Evolutionary conservation across 92 coral and sea anemone genomes (phyloP), one percentile per base, ranked within the genome.

Genomic region (Paramuricea clavata): DNA sequence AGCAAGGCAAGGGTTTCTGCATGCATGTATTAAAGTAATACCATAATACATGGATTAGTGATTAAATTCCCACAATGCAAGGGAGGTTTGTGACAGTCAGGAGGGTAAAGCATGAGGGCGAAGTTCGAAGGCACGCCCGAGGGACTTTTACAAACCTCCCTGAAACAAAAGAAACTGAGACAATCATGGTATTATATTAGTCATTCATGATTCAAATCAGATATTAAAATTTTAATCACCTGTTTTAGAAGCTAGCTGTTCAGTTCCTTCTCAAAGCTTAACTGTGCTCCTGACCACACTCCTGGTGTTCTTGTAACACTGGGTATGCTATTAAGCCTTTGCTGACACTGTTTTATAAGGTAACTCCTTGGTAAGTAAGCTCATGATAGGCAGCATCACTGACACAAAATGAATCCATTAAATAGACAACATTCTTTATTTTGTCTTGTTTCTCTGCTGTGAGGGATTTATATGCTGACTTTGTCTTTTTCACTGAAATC

Each of bases 321-420:
- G 31, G 25, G 31, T 3, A 75, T 36, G 15, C 21, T 75, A 64
- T 88, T 88, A 13, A 83, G 43, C 22, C 83, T 36, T 5, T 68
- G 25, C 52, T 88, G 64, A 70, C 87, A 87, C 62, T 88, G 91
- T 36, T 88, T 88, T 22, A 88, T 77, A 67, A 84, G 60, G 50
- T 84, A 84, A 49, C 86, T 60, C 31, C 81, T 41, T 76, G 70
- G 81, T 3, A 68, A 44, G 78, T 50, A 34, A 89, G 19, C 60
- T 89, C 92, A 83, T 89, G 92, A 31, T 83, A 76, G 13, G 88
- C 88, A 31, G 81, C 88, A 89, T 83, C 92, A 47, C 92, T 85
- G 0, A 83, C 92, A 83, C 88, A 84, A 61, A 59, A 74, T 64
- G 27, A 41, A 74, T 89, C 92, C 92, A 89, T 89, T 10, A 89